phyloP scores from a whole-genome alignment of 2,113 vertebrate species.

The Sinocyclocheilus anophthalmus region DNA sequence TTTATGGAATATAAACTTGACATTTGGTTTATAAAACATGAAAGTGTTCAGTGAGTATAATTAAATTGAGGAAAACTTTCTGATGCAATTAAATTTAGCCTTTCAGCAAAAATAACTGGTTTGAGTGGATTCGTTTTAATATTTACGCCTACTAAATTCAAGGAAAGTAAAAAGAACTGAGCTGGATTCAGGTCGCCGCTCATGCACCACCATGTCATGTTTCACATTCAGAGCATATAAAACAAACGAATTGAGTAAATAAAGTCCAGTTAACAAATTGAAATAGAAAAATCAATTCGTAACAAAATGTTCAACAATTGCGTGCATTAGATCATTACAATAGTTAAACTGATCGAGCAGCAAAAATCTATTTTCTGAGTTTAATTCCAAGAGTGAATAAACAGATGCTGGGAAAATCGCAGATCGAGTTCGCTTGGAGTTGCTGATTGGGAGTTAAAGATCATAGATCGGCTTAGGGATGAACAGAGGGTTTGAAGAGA shows the following conservation, averaged over 20 bases:
- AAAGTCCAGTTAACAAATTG: not conserved
- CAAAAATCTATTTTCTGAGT: not conserved
- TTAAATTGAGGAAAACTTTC: not conserved
- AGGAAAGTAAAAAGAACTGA: not conserved
- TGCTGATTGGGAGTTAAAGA: not conserved
- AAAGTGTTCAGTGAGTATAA: not conserved
- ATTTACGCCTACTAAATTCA: not conserved
- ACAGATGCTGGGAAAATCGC: not conserved
- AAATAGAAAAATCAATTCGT: not conserved
- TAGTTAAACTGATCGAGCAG: not conserved
- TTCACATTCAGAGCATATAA: not conserved
- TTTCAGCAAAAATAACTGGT: not conserved
- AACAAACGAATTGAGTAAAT: not conserved
- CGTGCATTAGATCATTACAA: not conserved
- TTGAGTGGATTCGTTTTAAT: not conserved
- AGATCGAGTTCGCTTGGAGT: not conserved
- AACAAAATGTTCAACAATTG: not conserved
- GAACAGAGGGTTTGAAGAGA: not conserved
- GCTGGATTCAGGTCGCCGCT: not conserved
- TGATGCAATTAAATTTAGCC: not conserved
- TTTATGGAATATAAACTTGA: not conserved
- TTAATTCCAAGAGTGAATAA: not conserved
- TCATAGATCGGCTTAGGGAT: conserved; percentile 19
- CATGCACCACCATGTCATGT: too few species aligned
- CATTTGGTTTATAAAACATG: not conserved